Evolutionary conservation across 2,888 invertebrate species (phyloP), one percentile per base, ranked within the genome.

Genomic region (Drosophila rubida): DNA sequence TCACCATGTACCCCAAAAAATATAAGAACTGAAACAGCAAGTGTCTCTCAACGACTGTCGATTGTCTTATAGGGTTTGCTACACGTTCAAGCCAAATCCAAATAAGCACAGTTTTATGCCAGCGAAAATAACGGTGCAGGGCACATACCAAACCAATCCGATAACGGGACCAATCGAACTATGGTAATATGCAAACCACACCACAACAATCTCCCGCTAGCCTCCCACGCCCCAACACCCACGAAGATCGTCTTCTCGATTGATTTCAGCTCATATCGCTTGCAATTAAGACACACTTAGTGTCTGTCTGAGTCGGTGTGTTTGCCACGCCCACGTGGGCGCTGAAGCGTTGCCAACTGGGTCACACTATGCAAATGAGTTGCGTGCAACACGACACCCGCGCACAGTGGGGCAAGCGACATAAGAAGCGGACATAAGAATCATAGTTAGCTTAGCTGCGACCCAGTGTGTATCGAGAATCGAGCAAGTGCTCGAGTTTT

Each of bases 151-250:
- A 73, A 90, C 90, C 51, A 90, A 90, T 86, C 86, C 89, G 64
- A 90, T 90, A 78, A 90, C 90, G 41, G 90, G 90, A 89, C 90
- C 90, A 70, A 90, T 90, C 88, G 90, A 90, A 82, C 80, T 90
- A 86, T 90, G 90, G 90, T 90, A 90, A 90, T 79, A 83, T 87
- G 44, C 51, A 44, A 7, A 64, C 46, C 45, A 50, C 16, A 30
- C 13, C 48, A 55, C 39, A 30, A 14, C 13, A 13, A 23, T 4
- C 14, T 19, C 19, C 2, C 3, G 19, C 19, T 19, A 19, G 19
- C 9, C 9, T 27, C 27, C 9, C 9, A 27, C 27, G 9, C 8
- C 35, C 16, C 32, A 13, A 35, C 7, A 37, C 14, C 13, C 0
- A 32, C 6, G 6, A 7, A 39, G 14, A 35, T 27, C n/a, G 27